Conservation (phyloP, 1,140 invertebrate genomes). For the Drosophila subobscura region DNA sequence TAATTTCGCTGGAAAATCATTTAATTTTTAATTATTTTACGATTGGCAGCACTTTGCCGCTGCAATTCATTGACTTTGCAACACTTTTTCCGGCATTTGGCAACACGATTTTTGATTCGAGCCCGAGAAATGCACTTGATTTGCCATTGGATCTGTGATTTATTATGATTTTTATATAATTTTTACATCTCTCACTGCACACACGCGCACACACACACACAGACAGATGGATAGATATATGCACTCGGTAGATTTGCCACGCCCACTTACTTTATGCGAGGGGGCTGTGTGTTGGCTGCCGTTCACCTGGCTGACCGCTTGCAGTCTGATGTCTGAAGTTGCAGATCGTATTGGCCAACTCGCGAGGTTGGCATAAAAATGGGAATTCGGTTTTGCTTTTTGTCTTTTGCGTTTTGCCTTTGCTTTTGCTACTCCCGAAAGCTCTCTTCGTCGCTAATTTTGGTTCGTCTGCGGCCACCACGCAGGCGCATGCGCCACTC, state of each 20-base stretch:
- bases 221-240: slow-evolving; percentile 16
- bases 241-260: slow-evolving; percentile 59
- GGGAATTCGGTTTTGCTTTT: slow-evolving; percentile 51
- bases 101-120: slow-evolving; percentile 6
- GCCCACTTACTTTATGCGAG: slow-evolving; percentile 69
- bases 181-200: slow-evolving; percentile 42
- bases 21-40: background rate
- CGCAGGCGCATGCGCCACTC: slow-evolving; percentile 21
- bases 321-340: slow-evolving; percentile 83
- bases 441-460: slow-evolving; percentile 67
- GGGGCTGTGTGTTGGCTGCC: slow-evolving; percentile 70
- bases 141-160: slow-evolving; percentile 13
- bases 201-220: slow-evolving; percentile 19
- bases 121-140: background rate
- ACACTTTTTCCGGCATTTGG: slow-evolving; percentile 1
- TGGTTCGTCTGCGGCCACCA: slow-evolving; percentile 51
- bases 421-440: slow-evolving; percentile 33
- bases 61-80: background rate
- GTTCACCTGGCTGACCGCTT: slow-evolving; percentile 82
- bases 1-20: slow-evolving; percentile 21
- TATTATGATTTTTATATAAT: slow-evolving; percentile 54
- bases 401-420: slow-evolving; percentile 40
- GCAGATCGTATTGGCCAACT: slow-evolving; percentile 81
- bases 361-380: slow-evolving; percentile 68
- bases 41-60: background rate